phyloP scores from a whole-genome alignment of 2,113 vertebrate genomes.

The Hippocampus barbouri region DNA sequence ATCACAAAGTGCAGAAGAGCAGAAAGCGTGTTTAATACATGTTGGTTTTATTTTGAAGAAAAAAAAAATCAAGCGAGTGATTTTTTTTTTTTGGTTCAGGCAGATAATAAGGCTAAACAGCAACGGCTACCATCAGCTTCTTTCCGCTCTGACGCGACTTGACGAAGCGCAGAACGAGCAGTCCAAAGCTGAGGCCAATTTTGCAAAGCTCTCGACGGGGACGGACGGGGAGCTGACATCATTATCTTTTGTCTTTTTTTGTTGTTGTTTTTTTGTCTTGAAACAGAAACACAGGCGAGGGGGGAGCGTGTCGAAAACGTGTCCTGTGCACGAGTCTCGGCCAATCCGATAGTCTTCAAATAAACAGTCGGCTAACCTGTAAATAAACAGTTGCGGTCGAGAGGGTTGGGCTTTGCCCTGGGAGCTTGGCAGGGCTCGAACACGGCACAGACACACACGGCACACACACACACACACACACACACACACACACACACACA shows the following conservation, averaged over 20 bases:
- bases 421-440: constrained; percentile 64
- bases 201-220: no score
- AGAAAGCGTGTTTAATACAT: neutral
- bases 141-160: neutral
- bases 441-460: constrained; percentile 37
- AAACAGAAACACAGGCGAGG: neutral
- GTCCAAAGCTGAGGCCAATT: no score
- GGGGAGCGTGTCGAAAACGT: constrained; percentile 28
- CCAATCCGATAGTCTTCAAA: constrained; percentile 65
- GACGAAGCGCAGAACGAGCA: neutral
- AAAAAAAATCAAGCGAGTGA: no score
- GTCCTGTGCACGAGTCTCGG: constrained; percentile 51
- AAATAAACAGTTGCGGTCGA: constrained; percentile 70
- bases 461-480: constrained; percentile 34
- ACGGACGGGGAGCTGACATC: no score
- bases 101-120: neutral
- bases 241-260: neutral
- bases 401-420: constrained; percentile 63
- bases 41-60: no score
- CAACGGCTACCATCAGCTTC: neutral
- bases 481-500: constrained; percentile 27
- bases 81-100: neutral
- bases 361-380: constrained; percentile 67
- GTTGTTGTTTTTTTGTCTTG: neutral
- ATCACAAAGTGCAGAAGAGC: no score